These are phyloP conservation scores for Poeciliopsis turneri DNA, from an alignment of 2,797 vertebrate genomes.

Conservation along the genomic window DNA sequence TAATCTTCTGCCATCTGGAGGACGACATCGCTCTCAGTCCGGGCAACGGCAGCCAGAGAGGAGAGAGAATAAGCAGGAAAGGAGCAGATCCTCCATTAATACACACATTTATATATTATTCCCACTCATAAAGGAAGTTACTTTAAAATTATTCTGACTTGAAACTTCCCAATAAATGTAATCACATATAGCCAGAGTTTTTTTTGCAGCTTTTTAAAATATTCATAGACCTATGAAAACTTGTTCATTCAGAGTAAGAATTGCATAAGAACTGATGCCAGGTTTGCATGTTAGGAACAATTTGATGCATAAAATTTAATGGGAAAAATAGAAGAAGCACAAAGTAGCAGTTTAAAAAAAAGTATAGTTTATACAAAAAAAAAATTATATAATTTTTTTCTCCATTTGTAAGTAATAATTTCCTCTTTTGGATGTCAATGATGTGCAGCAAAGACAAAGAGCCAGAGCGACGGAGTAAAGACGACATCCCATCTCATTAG, in stretches of 20 bases:
- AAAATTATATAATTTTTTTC: not conserved
- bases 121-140: not conserved
- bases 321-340: not conserved
- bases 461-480: not conserved
- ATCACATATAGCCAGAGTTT: not conserved
- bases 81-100: not conserved
- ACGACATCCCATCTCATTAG: not conserved
- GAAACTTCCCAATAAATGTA: not conserved
- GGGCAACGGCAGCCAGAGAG: not conserved
- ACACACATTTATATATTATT: not conserved
- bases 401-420: not conserved
- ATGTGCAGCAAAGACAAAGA: not conserved
- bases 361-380: not conserved
- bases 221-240: not conserved
- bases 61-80: not conserved
- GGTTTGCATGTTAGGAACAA: not conserved
- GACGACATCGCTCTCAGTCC: not conserved
- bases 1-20: conserved; percentile 2
- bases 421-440: not conserved
- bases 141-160: not conserved
- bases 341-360: not conserved
- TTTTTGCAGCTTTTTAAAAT: not conserved
- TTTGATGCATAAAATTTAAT: not conserved
- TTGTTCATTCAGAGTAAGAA: not conserved
- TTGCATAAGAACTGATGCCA: not conserved